A percentile compares a stretch with the other conserved stretches of the same genome.
phyloP scores from a whole-genome alignment of 2,797 vertebrate genomes.

The Gephyroberyx darwinii region DNA sequence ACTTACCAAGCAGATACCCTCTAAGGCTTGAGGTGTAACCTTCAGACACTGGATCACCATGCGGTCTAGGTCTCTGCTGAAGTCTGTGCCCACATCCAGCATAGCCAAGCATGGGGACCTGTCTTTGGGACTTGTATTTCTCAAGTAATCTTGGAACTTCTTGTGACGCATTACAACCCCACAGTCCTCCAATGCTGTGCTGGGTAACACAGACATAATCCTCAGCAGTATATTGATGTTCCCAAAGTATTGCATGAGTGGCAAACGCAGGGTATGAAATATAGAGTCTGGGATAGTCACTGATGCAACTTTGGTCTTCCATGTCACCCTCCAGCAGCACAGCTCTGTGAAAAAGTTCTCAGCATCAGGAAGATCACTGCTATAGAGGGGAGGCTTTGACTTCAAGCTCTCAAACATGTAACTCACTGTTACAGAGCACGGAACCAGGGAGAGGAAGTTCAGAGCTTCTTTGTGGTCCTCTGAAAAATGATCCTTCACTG shows the following conservation, averaged over 20 bases:
- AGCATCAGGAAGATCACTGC: slow-evolving; percentile 83
- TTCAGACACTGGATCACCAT: slow-evolving; percentile 86
- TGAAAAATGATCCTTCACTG: slow-evolving; percentile 87
- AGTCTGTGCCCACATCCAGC: slow-evolving; percentile 83
- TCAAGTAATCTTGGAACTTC: slow-evolving; percentile 82
- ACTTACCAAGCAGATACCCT: slow-evolving; percentile 85
- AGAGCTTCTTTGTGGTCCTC: slow-evolving; percentile 87
- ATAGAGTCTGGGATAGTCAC: slow-evolving; percentile 83
- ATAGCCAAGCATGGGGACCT: slow-evolving; percentile 79
- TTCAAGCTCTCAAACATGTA: slow-evolving; percentile 86
- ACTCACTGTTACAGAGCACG: slow-evolving; percentile 83
- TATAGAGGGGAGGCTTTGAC: slow-evolving; percentile 84
- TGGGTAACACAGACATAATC: slow-evolving; percentile 86
- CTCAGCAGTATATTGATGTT: slow-evolving; percentile 84
- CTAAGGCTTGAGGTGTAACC: slow-evolving; percentile 83
- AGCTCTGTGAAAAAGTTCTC: slow-evolving; percentile 87
- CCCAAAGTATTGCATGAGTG: slow-evolving; percentile 85
- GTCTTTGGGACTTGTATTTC: slow-evolving; percentile 74
- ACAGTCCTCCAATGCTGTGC: slow-evolving; percentile 83
- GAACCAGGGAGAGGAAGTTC: slow-evolving; percentile 84
- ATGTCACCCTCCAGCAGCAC: slow-evolving; percentile 87
- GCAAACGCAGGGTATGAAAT: slow-evolving; percentile 84
- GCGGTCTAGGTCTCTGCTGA: slow-evolving; percentile 83
- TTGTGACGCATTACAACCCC: slow-evolving; percentile 82
- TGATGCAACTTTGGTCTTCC: slow-evolving; percentile 86